phyloP scores from a whole-genome alignment of 1,140 invertebrate species.

The Magallana gigas region DNA sequence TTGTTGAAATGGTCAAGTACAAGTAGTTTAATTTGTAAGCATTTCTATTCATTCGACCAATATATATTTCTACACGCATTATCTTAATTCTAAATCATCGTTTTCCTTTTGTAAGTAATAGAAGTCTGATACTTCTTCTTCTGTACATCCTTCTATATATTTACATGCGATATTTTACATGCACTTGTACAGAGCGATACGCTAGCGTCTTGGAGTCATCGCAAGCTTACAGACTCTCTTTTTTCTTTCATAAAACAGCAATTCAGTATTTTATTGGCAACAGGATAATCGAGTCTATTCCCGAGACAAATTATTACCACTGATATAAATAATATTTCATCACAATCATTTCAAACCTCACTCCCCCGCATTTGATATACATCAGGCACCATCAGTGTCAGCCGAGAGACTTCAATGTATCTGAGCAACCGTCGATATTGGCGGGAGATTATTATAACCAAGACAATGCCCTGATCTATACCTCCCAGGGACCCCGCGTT shows the following conservation, averaged over 20 bases:
- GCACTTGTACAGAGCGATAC: too few relatives aligned
- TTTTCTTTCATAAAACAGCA: background rate
- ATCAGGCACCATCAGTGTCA: background rate
- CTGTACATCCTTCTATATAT: too few relatives aligned
- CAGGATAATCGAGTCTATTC: background rate
- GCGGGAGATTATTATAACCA: background rate
- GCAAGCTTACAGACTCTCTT: background rate
- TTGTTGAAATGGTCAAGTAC: too few relatives aligned
- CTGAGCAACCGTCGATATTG: background rate
- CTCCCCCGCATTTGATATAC: constrained; percentile 21
- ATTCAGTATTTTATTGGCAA: constrained; percentile 12
- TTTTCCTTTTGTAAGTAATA: too few relatives aligned
- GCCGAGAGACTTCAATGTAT: background rate
- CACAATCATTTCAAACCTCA: background rate
- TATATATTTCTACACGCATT: too few relatives aligned
- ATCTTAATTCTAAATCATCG: too few relatives aligned
- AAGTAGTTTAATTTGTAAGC: too few relatives aligned
- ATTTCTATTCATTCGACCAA: too few relatives aligned
- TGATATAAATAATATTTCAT: background rate
- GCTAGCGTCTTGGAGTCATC: too few relatives aligned
- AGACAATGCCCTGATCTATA: background rate
- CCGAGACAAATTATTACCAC: constrained; percentile 22
- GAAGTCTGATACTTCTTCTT: too few relatives aligned
- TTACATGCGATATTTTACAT: too few relatives aligned
- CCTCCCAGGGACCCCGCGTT: background rate